Conservation (phyloP, 2,113 vertebrate genomes). For the Coryphaenoides rupestris region DNA sequence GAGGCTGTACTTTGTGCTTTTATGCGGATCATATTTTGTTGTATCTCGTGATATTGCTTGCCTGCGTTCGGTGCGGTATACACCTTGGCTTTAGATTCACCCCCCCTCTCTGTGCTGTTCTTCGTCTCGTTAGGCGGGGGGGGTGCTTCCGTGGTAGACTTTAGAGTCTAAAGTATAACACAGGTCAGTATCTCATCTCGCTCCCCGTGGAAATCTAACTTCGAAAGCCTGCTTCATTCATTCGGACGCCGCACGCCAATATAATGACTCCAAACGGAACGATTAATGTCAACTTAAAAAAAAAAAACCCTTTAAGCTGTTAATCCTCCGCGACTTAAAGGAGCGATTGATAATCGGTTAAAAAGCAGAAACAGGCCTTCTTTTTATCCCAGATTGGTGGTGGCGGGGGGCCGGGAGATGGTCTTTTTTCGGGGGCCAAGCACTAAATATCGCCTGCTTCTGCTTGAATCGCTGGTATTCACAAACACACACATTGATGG, state of each 20-base stretch:
- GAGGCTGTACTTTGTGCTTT: background rate
- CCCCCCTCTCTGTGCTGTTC: too few relatives aligned
- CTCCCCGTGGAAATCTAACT: conserved; percentile 6
- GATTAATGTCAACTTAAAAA: conserved; percentile 8
- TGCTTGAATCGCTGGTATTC: conserved; percentile 50
- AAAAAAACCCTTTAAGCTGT: conserved; percentile 7
- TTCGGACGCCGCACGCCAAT: conserved; percentile 21
- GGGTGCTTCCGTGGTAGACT: too few relatives aligned
- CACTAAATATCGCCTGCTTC: conserved; percentile 25
- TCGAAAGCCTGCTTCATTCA: conserved; percentile 17
- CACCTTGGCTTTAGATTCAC: too few relatives aligned
- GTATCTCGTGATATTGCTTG: too few relatives aligned
- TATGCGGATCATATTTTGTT: background rate
- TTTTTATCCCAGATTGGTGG: background rate
- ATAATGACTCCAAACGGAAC: too few relatives aligned
- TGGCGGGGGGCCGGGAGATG: too few relatives aligned
- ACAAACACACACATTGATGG: conserved; percentile 44
- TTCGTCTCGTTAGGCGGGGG: conserved; percentile 20
- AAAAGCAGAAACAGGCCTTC: conserved; percentile 14
- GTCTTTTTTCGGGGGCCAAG: conserved; percentile 13
- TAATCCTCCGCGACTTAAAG: background rate
- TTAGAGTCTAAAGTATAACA: too few relatives aligned
- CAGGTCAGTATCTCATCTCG: too few relatives aligned
- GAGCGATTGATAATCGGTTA: conserved; percentile 19
- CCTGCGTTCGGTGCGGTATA: too few relatives aligned